Percentiles rank a stretch among this genome's conserved stretches.
These are phyloP conservation scores for Centropus bengalensis DNA, from an alignment of 2,113 vertebrate genomes.

Conservation along the genomic window DNA sequence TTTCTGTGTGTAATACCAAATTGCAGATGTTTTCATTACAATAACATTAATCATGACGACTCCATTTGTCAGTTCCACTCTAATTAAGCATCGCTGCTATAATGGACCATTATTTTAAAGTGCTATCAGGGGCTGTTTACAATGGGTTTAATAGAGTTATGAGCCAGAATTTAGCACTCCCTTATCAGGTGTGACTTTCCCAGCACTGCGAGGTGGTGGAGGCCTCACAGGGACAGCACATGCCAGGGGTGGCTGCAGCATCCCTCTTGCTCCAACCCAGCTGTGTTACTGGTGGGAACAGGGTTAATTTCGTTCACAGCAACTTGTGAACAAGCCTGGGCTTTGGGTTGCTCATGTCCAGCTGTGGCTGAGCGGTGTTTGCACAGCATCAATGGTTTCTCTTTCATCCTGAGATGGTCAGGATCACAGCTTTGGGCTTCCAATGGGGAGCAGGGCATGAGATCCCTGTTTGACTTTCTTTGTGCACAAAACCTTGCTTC, in stretches of 20 bases:
- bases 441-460: background rate
- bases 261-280: background rate
- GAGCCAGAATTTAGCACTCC: background rate
- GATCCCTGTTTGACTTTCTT: background rate
- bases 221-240: fast-evolving
- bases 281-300: background rate
- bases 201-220: background rate
- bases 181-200: background rate
- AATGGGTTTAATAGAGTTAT: background rate
- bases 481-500: background rate
- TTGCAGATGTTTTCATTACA: conserved; percentile 41
- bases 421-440: background rate
- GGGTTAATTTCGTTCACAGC: background rate
- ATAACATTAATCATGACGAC: conserved; percentile 43
- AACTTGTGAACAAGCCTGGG: background rate
- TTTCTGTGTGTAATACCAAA: conserved; percentile 17
- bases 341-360: background rate
- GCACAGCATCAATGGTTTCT: too few species aligned
- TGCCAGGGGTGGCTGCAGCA: background rate
- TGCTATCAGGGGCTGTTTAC: conserved; percentile 29
- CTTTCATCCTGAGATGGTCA: background rate
- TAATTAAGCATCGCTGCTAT: conserved; percentile 43
- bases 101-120: conserved; percentile 42
- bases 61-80: conserved; percentile 55
- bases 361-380: background rate